Evolutionary conservation across 2,888 invertebrate species (phyloP), one percentile per base, ranked within the genome.

Genomic region (Phortica okadai): DNA sequence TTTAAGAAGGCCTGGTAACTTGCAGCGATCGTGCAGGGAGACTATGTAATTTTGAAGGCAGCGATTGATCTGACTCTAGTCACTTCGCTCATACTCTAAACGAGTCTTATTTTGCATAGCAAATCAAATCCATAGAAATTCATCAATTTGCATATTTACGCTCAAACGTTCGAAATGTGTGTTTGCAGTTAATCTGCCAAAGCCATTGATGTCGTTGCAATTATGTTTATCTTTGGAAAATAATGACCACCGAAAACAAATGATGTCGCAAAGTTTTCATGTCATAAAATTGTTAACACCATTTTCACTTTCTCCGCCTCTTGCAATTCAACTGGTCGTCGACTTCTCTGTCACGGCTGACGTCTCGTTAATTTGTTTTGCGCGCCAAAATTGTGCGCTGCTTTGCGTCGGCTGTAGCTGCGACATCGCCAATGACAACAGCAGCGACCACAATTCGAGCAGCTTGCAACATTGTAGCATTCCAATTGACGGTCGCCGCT

Each of bases 221-320:
- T 10, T 73, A 54, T 56, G 33, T 33, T 54, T 78, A 64, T 76
- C 67, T 8, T 16, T 59, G 59, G n/a, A 45, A 45, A 45, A 45
- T 45, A 45, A 1, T 45, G 45, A 10, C 0, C 6, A 45, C 6
- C 45, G 10, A 45, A 45, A 41, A 67, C 70, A 83, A 85, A 84
- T 82, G 80, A 81, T 85, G 85, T 87, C 86, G 87, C 83, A 84
- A 79, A 81, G 85, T 85, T 84, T 84, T 74, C 86, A 84, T 81
- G 83, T 77, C 78, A 50, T 11, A 70, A 76, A 79, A 75, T 83
- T 82, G 82, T 78, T 81, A 70, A 70, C 25, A 54, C 25, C 50
- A 81, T 85, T 83, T 83, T 85, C 84, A 83, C 83, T 83, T 83
- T 83, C 83, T 78, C 83, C 59, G 21, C 45, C 7, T 10, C 6